Evolutionary conservation across 64 coral and sea anemone species (phyloP), one percentile per base, ranked within the genome.

Genomic region (Actinia equina): DNA sequence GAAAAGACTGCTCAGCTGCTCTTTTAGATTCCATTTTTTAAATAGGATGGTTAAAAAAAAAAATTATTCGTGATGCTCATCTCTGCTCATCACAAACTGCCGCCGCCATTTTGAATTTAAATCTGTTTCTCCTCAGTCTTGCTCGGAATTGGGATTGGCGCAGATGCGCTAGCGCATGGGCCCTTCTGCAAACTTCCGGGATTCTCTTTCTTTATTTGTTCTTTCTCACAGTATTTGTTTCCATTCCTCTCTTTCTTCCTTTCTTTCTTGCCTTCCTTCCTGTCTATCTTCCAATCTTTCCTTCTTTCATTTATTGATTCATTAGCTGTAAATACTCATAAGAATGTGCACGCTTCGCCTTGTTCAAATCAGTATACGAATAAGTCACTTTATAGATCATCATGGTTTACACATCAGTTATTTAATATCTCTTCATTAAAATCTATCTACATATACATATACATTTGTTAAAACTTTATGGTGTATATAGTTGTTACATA

Each of bases 1-100:
- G 45, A 70, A 87, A 92, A 22, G 85, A 92, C 44, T 82, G 27
- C 44, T 92, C 86, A 26, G 53, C 44, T 57, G 44, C 25, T 82
- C 6, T 11, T 43, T 82, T 41, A 74, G 10, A 74, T 41, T 74
- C 26, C 69, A 74, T 74, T 37, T 74, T 41, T 9, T 74, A 41
- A 23, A 6, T 49, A 19, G 1, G 63, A 22, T 69, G 19, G n/a
- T 2, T n/a, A 69, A 23, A 23, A 23, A 1, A 27, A 14, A 10
- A 74, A 25, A 74, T 10, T 9, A 9, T 27, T n/a, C 25, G 11
- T 14, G 42, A 74, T 11, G 0, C 6, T 25, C 10, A 37, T 2
- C 69, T 74, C 42, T 5, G n/a, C 6, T n/a, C 1, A 37, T 37
- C n/a, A 79, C 20, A 81, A 79, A 44, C 77, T 60, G 52, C 52